Evolutionary conservation across 2,113 vertebrate genomes (phyloP).

Genomic region (rat (Rattus norvegicus)): DNA sequence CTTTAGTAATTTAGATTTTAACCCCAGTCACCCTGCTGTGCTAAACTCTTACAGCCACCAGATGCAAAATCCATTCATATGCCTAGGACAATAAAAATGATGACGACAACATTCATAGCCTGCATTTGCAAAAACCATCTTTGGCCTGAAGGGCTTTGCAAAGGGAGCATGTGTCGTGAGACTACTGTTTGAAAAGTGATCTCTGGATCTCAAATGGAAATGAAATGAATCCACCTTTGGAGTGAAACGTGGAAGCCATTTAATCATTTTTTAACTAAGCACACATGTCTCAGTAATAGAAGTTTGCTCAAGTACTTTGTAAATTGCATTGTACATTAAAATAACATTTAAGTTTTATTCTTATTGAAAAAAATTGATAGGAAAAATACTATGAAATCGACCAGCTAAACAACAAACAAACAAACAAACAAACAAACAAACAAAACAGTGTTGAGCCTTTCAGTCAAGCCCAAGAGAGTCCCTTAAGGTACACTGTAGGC

Average conservation of each 20-base stretch:
- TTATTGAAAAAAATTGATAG: constrained; percentile 35
- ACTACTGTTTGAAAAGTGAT: constrained; percentile 72
- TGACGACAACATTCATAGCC: constrained; percentile 78
- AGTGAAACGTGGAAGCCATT: constrained; percentile 61
- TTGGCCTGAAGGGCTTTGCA: constrained; percentile 76
- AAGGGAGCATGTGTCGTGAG: constrained; percentile 71
- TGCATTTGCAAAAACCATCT: constrained; percentile 76
- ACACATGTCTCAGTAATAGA: constrained; percentile 24
- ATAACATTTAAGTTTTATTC: constrained; percentile 35
- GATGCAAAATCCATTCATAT: constrained; percentile 80
- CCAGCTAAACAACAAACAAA: neutral
- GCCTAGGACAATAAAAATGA: constrained; percentile 74
- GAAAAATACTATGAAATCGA: constrained; percentile 43
- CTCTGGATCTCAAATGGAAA: constrained; percentile 71
- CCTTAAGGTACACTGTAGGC: accelerated
- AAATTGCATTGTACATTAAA: constrained; percentile 41
- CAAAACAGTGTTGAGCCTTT: neutral
- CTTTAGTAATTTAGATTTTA: constrained; percentile 84
- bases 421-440: neutral
- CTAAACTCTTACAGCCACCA: constrained; percentile 79
- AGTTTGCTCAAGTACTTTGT: constrained; percentile 37
- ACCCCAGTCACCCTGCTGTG: constrained; percentile 77
- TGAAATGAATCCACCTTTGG: constrained; percentile 68
- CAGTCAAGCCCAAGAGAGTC: neutral
- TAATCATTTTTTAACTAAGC: constrained; percentile 67